These are phyloP conservation scores for Mycteria americana DNA, from an alignment of 2,797 vertebrate genomes.

Conservation along the genomic window DNA sequence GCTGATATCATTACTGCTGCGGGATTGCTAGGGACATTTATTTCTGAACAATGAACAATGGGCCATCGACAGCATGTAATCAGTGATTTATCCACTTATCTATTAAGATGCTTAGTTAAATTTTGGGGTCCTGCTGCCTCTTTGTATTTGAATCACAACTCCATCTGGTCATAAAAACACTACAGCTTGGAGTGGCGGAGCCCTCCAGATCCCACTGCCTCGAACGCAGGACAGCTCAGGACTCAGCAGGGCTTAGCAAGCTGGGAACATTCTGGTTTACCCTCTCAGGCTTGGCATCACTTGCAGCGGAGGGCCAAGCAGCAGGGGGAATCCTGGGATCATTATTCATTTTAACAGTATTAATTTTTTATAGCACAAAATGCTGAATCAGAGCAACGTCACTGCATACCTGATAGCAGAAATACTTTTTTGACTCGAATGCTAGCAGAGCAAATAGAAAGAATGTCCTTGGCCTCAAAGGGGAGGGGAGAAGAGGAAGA, in stretches of 20 bases:
- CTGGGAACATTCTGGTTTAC: neutral
- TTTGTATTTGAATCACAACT: neutral
- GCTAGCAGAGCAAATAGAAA: neutral
- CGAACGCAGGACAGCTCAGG: neutral
- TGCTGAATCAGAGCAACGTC: neutral
- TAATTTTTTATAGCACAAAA: neutral
- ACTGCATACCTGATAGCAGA: neutral
- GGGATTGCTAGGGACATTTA: neutral
- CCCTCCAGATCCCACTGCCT: neutral
- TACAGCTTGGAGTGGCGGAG: neutral
- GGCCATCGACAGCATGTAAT: neutral
- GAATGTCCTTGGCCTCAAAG: neutral
- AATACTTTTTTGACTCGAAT: neutral
- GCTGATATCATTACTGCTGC: neutral
- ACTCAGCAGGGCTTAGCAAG: neutral
- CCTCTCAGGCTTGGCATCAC: neutral
- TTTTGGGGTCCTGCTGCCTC: neutral
- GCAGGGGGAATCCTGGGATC: neutral
- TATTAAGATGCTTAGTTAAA: neutral
- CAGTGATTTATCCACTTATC: neutral
- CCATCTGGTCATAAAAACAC: neutral
- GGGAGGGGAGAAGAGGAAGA: neutral
- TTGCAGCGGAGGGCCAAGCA: neutral
- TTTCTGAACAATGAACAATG: conserved; percentile 41
- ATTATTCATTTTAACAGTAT: neutral